phyloP scores from a whole-genome alignment of 2,797 vertebrate species.

The Columba guinea region DNA sequence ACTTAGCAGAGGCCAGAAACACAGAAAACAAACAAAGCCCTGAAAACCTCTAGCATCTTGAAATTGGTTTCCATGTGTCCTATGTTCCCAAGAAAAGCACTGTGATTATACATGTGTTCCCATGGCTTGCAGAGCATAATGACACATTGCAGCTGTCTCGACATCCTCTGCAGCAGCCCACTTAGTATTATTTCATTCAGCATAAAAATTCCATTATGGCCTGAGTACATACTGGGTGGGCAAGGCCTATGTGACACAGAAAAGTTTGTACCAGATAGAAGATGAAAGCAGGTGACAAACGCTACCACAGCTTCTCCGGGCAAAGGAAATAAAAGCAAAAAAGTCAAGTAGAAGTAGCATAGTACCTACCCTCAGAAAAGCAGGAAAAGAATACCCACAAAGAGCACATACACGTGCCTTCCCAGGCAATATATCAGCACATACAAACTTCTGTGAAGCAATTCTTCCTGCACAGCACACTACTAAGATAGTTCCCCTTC shows the following conservation, averaged over 20 bases:
- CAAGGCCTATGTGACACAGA: neutral
- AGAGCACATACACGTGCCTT: neutral
- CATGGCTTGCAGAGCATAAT: neutral
- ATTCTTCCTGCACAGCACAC: neutral
- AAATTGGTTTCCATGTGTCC: neutral
- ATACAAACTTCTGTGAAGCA: neutral
- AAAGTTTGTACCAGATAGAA: neutral
- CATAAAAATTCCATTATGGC: neutral
- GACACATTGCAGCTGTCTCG: rapidly evolving
- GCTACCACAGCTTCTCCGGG: neutral
- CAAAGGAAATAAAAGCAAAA: neutral
- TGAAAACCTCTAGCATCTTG: neutral
- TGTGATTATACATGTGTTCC: neutral
- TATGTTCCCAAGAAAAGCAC: neutral
- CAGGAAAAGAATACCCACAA: neutral
- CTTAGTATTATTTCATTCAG: neutral
- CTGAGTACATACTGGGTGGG: neutral
- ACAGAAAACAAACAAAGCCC: constrained; percentile 10
- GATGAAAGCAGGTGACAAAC: neutral
- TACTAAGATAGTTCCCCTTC: neutral
- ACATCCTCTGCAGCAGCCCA: neutral
- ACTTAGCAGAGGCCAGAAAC: constrained; percentile 26
- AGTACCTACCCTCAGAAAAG: neutral
- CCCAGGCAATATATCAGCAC: neutral
- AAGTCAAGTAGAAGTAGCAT: neutral